Conservation (phyloP, 2,113 vertebrate genomes). For the Brachionichthys hirsutus region DNA sequence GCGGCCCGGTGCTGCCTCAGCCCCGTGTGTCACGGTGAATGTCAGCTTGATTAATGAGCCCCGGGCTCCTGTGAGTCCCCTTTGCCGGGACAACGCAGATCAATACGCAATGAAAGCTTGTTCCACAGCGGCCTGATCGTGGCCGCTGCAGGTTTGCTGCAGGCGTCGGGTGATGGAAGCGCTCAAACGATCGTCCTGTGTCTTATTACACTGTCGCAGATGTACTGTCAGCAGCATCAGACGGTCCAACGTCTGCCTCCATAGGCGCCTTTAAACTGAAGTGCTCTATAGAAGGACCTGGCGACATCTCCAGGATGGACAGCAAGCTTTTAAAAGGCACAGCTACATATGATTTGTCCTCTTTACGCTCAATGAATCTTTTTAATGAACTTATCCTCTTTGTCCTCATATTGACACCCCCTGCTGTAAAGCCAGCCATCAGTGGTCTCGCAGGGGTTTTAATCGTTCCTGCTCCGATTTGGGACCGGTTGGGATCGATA, state of each 20-base stretch:
- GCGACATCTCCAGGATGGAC: constrained; percentile 6
- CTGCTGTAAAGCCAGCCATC: constrained; percentile 20
- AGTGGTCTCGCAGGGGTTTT: constrained; percentile 39
- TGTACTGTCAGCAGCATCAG: neutral
- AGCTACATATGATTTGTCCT: constrained; percentile 7
- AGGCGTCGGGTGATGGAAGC: constrained; percentile 32
- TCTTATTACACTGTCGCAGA: constrained; percentile 6
- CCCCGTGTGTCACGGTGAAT: constrained; percentile 39
- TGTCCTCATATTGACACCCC: constrained; percentile 19
- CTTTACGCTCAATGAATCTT: constrained; percentile 14
- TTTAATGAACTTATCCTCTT: constrained; percentile 42
- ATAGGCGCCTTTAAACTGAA: constrained; percentile 1
- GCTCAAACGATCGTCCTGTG: constrained; percentile 1
- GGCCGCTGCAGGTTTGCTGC: neutral
- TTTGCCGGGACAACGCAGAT: constrained; percentile 46
- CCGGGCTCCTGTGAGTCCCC: constrained; percentile 23
- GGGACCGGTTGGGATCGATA: constrained; percentile 46
- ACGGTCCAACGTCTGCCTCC: neutral
- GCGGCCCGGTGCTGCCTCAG: constrained; percentile 40
- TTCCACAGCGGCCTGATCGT: constrained; percentile 3
- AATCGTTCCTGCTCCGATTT: constrained; percentile 55
- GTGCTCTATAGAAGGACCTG: constrained; percentile 5
- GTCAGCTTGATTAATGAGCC: constrained; percentile 65
- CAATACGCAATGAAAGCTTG: constrained; percentile 41
- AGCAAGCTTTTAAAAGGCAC: neutral